These are phyloP conservation scores for Helleia helle DNA, from an alignment of 2,888 invertebrate genomes.

Conservation along the genomic window DNA sequence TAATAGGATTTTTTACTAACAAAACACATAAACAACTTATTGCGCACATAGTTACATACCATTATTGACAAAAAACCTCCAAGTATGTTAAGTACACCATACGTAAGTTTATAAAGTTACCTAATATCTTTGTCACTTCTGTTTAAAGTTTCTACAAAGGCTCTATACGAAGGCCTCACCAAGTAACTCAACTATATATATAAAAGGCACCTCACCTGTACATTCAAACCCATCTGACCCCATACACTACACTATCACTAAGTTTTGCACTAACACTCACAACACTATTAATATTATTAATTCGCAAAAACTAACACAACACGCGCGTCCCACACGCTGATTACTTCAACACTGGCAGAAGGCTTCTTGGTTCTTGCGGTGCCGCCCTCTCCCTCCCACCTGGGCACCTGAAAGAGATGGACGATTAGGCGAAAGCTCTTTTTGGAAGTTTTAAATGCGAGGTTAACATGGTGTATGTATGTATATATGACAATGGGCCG, in stretches of 20 bases:
- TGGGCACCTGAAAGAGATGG: slow-evolving; percentile 17
- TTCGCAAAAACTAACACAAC: slow-evolving; percentile 1
- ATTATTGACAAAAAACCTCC: no score
- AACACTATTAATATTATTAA: background rate
- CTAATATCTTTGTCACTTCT: no score
- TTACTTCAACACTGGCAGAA: background rate
- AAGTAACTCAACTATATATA: no score
- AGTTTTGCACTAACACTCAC: background rate
- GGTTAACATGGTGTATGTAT: slow-evolving; percentile 2
- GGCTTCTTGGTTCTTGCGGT: slow-evolving; percentile 19
- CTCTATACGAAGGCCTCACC: no score
- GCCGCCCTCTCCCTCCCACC: slow-evolving; percentile 23
- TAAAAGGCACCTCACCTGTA: background rate
- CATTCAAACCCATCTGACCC: slow-evolving; percentile 6
- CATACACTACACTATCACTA: background rate
- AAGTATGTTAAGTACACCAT: no score
- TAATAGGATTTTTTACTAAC: no score
- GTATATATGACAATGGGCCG: slow-evolving; percentile 8
- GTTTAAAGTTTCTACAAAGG: no score
- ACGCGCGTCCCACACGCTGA: background rate
- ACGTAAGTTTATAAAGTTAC: no score
- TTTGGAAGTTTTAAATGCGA: slow-evolving; percentile 13
- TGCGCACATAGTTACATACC: no score
- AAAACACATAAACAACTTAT: no score
- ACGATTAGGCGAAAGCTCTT: slow-evolving; percentile 16